Conservation (phyloP, 2,888 invertebrate species). For the Lomographa bimaculata region DNA sequence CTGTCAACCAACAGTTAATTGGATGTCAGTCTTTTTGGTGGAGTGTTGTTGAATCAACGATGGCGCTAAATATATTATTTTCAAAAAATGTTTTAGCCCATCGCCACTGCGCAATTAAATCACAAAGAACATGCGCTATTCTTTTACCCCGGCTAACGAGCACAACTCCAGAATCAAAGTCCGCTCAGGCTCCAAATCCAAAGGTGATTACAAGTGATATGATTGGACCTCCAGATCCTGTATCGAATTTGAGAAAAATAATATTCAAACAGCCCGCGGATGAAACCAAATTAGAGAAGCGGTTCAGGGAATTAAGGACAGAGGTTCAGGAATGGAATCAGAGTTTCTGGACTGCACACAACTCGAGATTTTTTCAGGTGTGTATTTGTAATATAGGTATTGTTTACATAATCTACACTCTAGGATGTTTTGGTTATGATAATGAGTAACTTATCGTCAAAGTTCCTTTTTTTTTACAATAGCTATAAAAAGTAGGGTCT, state of each 20-base stretch:
- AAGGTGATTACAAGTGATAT: conserved; percentile 80
- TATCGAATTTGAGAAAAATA: conserved; percentile 90
- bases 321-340: conserved; percentile 93
- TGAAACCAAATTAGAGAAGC: conserved; percentile 87
- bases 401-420: conserved; percentile 8
- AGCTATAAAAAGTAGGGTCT: too few species aligned
- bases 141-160: conserved; percentile 41
- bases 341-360: conserved; percentile 92
- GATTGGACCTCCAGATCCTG: conserved; percentile 91
- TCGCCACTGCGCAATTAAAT: conserved; percentile 25
- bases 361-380: conserved; percentile 87
- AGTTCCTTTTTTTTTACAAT: too few species aligned
- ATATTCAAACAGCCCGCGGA: conserved; percentile 85
- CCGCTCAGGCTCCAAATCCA: conserved; percentile 64
- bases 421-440: conserved; percentile 25
- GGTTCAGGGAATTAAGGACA: conserved; percentile 85
- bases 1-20: too few species aligned
- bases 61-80: conserved; percentile 24
- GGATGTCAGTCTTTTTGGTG: too few species aligned
- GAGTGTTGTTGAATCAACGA: too few species aligned
- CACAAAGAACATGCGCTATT: conserved; percentile 34
- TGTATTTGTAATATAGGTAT: conserved; percentile 13
- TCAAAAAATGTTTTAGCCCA: conserved; percentile 13
- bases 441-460: too few species aligned
- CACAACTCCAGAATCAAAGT: conserved; percentile 55